These are phyloP conservation scores for Acanthoscelides obtectus DNA, from an alignment of 2,888 invertebrate genomes.

Conservation along the genomic window DNA sequence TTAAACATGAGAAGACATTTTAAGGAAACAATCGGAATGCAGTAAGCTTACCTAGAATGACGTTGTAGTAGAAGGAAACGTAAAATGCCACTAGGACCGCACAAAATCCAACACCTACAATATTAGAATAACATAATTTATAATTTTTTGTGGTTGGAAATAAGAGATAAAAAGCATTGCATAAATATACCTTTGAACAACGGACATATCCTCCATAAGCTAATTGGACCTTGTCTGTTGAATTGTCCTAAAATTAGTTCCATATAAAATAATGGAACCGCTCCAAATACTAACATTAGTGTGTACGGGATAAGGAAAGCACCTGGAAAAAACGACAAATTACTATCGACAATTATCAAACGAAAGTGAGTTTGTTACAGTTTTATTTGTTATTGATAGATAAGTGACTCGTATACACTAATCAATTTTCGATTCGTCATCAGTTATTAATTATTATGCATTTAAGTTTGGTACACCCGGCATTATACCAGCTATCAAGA, in stretches of 20 bases:
- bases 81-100: conserved; percentile 75
- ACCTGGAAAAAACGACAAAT: conserved; percentile 48
- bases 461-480: too few relatives aligned
- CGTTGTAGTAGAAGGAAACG: conserved; percentile 79
- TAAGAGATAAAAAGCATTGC: too few relatives aligned
- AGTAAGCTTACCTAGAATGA: conserved; percentile 71
- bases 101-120: conserved; percentile 71
- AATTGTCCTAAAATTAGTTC: conserved; percentile 73
- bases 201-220: conserved; percentile 79
- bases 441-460: too few relatives aligned
- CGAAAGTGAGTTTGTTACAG: neutral
- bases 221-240: conserved; percentile 71
- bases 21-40: too few relatives aligned
- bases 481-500: too few relatives aligned
- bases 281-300: conserved; percentile 70
- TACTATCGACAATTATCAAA: neutral
- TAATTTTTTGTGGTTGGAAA: too few relatives aligned
- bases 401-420: too few relatives aligned
- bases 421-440: too few relatives aligned
- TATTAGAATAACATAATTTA: too few relatives aligned
- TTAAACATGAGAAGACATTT: too few relatives aligned
- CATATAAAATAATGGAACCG: conserved; percentile 75
- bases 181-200: conserved; percentile 66
- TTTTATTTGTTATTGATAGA: neutral
- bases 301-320: conserved; percentile 74